These are phyloP conservation scores for Eugnorisma glareosa DNA, from an alignment of 2,888 invertebrate genomes.

Conservation along the genomic window DNA sequence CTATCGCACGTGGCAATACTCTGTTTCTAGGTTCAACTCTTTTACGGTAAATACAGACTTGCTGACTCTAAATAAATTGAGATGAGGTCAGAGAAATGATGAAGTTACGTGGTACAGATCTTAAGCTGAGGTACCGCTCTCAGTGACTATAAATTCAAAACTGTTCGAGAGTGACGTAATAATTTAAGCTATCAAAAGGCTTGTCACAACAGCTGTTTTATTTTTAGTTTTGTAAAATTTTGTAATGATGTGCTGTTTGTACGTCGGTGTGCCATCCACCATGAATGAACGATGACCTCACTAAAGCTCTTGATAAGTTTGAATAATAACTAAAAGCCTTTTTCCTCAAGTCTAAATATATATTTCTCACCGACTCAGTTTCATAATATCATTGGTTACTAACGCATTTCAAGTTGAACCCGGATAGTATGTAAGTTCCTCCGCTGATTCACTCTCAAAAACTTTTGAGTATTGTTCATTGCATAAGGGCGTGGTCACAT, in stretches of 20 bases:
- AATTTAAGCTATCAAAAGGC: background rate
- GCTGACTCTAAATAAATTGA: too few relatives aligned
- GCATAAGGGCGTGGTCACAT: constrained; percentile 60
- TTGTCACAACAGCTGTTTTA: too few relatives aligned
- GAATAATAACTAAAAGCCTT: background rate
- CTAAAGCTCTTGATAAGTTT: background rate
- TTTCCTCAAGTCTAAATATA: constrained; percentile 1
- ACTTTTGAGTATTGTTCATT: constrained; percentile 50
- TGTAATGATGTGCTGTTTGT: too few relatives aligned
- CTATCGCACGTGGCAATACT: background rate
- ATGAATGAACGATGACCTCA: constrained; percentile 9
- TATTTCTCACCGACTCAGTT: constrained; percentile 1
- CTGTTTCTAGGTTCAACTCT: background rate
- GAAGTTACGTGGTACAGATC: background rate
- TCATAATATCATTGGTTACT: constrained; percentile 2
- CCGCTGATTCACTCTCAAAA: constrained; percentile 55
- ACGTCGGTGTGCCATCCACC: too few relatives aligned
- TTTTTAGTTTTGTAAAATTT: too few relatives aligned
- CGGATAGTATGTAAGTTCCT: constrained; percentile 24
- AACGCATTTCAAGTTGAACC: constrained; percentile 18
- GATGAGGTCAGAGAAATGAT: too few relatives aligned
- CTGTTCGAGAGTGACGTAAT: background rate
- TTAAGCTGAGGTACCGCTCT: background rate
- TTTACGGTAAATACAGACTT: too few relatives aligned
- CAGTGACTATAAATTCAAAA: background rate